Evolutionary conservation across 2,797 vertebrate species (phyloP), one percentile per base, ranked within the genome.

Genomic region (Florisuga fusca): DNA sequence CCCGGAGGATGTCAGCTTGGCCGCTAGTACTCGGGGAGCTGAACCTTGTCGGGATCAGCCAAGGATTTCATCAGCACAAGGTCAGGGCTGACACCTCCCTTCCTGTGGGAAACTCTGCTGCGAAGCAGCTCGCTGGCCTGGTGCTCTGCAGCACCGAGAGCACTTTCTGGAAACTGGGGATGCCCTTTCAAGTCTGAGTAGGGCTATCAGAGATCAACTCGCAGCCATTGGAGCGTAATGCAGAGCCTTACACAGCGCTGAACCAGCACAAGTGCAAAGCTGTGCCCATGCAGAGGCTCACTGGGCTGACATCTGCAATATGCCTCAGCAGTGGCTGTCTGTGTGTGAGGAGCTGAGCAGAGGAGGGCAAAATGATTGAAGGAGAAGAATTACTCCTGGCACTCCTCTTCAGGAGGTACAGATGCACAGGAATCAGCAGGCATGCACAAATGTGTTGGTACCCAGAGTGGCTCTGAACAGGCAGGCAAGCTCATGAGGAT

Each of bases 51-150:
- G 1, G 67, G 71, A 95, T 96, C 93, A 96, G 91, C 48, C 75
- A 86, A 94, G 93, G 94, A 89, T 93, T 95, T 97, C 87, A 95
- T 73, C 86, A 87, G 79, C 77, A 59, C 90, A 96, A 96, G 95
- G 94, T 96, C 96, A 93, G 26, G 8, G 55, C 50, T 54, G 83
- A 69, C 83, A 55, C 36, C 69, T 90, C 91, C 84, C 85, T 94
- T 97, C 90, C 97, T 94, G 87, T 90, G 89, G 87, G 95, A 87
- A 95, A 48, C 29, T 74, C 68, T 58, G 72, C 85, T 57, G 71
- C 20, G 73, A 86, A 93, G 78, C 51, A 3, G 51, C 78, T 91
- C 64, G 53, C 71, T 41, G 50, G 33, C 66, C 75, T 50, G 29
- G 27, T 62, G 75, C 63, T 90, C 90, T 79, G 91, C 83, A 77